Evolutionary conservation across 2,888 invertebrate genomes (phyloP).

Genomic region (Drosophila acutilabella): DNA sequence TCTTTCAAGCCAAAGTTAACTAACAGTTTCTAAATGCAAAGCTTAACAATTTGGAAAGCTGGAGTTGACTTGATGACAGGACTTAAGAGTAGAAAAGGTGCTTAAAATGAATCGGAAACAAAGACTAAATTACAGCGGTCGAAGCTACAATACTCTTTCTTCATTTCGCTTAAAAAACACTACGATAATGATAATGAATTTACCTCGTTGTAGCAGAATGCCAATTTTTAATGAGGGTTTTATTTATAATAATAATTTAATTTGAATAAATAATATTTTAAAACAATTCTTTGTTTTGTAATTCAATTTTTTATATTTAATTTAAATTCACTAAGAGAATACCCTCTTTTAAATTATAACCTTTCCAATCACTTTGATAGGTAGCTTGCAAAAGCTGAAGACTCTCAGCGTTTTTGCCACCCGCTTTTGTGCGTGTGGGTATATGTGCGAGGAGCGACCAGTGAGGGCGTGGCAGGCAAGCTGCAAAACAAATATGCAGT

Average conservation of each 20-base stretch:
- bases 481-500: constrained; percentile 66
- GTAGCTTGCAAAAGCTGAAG: constrained; percentile 1
- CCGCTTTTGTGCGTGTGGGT: constrained; percentile 1
- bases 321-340: no score
- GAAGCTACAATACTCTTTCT: not conserved
- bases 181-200: no score
- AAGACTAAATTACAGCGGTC: not conserved
- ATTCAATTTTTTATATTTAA: no score
- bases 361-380: not conserved
- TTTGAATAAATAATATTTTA: no score
- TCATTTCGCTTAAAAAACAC: not conserved
- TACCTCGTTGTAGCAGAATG: no score
- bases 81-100: not conserved
- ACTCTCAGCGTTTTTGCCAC: constrained; percentile 14
- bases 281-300: no score
- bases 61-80: not conserved
- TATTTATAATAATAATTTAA: no score
- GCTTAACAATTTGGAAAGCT: constrained; percentile 18
- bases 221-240: no score
- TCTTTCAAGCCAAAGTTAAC: constrained; percentile 25
- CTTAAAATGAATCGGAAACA: not conserved
- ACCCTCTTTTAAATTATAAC: no score
- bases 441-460: not conserved
- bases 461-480: constrained; percentile 22
- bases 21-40: constrained; percentile 24